Conservation (phyloP, 2,113 vertebrate genomes). For the Ptychochromis oligacanthus region DNA sequence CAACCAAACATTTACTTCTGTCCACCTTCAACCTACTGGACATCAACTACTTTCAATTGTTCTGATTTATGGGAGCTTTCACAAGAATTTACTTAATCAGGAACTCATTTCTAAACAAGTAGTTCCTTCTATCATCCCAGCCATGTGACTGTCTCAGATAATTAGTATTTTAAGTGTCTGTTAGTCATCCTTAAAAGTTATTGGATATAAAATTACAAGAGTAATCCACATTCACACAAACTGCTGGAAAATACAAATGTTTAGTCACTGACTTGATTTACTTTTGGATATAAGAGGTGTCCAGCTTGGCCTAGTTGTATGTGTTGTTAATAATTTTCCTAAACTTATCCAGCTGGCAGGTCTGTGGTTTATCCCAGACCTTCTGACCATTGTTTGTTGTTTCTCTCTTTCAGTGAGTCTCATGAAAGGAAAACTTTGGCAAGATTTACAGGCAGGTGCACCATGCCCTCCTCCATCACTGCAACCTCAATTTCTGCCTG, state of each 20-base stretch:
- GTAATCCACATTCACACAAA: not conserved
- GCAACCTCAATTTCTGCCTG: slow-evolving; percentile 58
- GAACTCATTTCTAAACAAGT: not conserved
- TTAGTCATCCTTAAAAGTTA: not conserved
- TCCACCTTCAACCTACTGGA: no score
- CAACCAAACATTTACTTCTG: no score
- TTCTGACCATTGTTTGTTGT: slow-evolving; percentile 66
- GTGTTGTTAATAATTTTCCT: slow-evolving; percentile 48
- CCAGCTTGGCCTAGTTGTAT: slow-evolving; percentile 21
- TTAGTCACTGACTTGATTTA: not conserved
- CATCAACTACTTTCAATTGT: not conserved
- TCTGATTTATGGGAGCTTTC: not conserved
- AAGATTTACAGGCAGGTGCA: slow-evolving; percentile 80
- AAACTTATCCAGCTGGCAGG: slow-evolving; percentile 54
- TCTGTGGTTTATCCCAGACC: slow-evolving; percentile 24
- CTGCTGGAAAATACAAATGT: not conserved
- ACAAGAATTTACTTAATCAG: no score
- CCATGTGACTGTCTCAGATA: rapidly evolving
- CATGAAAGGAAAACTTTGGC: slow-evolving; percentile 64
- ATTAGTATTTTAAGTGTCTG: not conserved
- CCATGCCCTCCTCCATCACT: slow-evolving; percentile 60
- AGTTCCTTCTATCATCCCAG: not conserved
- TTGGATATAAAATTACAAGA: not conserved
- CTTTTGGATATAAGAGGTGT: slow-evolving; percentile 41
- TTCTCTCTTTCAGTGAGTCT: slow-evolving; percentile 64